Percentiles rank a stretch among this genome's conserved stretches.
These are phyloP conservation scores for Lasius platythorax DNA, from an alignment of 2,888 invertebrate genomes.

Conservation along the genomic window DNA sequence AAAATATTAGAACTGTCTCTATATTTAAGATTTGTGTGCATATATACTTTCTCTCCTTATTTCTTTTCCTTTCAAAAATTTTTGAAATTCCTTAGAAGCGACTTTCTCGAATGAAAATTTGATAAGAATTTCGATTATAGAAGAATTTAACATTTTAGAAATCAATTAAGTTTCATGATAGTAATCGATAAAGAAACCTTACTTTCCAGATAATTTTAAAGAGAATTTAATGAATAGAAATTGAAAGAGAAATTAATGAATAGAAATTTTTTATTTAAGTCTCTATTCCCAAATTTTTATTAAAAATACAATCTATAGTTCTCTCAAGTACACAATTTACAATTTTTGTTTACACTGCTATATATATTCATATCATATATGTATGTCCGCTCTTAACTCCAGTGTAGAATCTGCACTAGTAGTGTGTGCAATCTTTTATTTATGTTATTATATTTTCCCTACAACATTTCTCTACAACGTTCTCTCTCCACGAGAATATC, in stretches of 20 bases:
- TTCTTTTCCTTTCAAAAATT: neutral
- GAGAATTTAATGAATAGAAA: neutral
- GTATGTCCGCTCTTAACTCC: neutral
- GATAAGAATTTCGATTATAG: neutral
- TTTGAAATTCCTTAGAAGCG: neutral
- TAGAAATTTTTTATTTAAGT: neutral
- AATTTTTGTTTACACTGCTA: slow-evolving; percentile 9
- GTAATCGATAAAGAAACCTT: slow-evolving; percentile 1
- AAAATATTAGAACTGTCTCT: neutral
- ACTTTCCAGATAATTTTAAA: neutral
- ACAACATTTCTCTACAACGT: neutral
- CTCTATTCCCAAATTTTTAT: neutral
- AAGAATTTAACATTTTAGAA: neutral
- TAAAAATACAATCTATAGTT: neutral
- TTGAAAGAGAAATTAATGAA: neutral
- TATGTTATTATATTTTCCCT: slow-evolving; percentile 16
- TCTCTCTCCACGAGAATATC: neutral
- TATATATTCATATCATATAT: neutral
- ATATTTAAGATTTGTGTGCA: too few species aligned
- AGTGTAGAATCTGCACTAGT: neutral
- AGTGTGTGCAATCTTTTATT: slow-evolving; percentile 18
- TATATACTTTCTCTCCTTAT: neutral
- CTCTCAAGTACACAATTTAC: neutral
- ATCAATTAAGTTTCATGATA: neutral
- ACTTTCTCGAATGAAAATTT: neutral